phyloP scores from a whole-genome alignment of 2,113 vertebrate genomes.

The Theristicus caerulescens region DNA sequence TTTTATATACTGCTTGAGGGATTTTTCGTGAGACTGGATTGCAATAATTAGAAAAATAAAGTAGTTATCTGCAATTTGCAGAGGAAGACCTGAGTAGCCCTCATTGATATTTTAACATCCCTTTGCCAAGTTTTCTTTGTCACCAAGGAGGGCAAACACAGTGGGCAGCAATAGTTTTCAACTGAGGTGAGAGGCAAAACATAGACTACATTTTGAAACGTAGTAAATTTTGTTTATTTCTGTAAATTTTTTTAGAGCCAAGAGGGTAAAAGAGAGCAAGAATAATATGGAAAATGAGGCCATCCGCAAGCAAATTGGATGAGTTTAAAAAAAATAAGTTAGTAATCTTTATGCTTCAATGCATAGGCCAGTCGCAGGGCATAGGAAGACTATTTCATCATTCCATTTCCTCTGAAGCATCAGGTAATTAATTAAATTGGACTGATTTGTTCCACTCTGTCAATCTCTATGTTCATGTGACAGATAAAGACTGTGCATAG shows the following conservation, averaged over 20 bases:
- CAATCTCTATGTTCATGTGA: background rate
- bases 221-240: background rate
- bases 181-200: background rate
- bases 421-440: background rate
- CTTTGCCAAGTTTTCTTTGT: background rate
- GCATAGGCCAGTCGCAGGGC: background rate
- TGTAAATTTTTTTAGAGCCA: background rate
- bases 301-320: background rate
- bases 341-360: background rate
- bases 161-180: background rate
- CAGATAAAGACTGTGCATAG: background rate
- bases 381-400: background rate
- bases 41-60: background rate
- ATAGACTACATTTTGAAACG: background rate
- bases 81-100: background rate
- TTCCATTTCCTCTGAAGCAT: background rate
- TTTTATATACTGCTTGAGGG: background rate
- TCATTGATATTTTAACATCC: background rate
- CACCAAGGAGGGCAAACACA: background rate
- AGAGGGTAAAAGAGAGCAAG: background rate
- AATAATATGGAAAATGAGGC: background rate
- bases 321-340: background rate
- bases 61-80: background rate
- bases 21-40: background rate
- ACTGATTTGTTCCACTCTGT: slow-evolving; percentile 1